phyloP scores from a whole-genome alignment of 2,797 vertebrate genomes.

The Xenops minutus region DNA sequence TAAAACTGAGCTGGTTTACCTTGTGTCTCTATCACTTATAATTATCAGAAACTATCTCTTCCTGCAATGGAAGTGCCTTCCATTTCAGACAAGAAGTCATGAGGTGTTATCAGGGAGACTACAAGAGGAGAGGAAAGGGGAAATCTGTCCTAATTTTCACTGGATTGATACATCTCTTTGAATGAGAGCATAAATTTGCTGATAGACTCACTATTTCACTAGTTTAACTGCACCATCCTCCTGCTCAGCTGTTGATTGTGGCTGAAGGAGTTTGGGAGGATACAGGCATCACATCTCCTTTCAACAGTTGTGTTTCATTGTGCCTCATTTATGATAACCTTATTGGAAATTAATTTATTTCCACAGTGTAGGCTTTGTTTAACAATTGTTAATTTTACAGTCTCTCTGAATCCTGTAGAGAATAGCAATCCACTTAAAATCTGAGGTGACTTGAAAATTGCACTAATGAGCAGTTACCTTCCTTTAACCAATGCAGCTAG shows the following conservation, averaged over 20 bases:
- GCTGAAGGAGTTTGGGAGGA: not conserved
- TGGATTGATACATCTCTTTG: not conserved
- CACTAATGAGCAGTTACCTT: not conserved
- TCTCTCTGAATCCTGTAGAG: not conserved
- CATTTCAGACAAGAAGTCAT: not conserved
- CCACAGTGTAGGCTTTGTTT: not conserved
- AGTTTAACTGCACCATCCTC: not conserved
- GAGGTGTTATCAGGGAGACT: not conserved
- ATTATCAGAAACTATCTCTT: not conserved
- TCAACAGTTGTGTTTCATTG: not conserved
- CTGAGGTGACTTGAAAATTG: not conserved
- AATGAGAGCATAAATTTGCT: conserved; percentile 2
- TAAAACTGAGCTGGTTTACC: not conserved
- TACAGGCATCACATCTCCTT: not conserved
- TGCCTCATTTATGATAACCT: not conserved
- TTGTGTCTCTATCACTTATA: not conserved
- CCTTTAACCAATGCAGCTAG: not conserved
- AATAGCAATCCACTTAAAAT: not conserved
- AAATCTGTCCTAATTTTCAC: not conserved
- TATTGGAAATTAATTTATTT: not conserved
- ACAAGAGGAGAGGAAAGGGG: not conserved
- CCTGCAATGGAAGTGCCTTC: not conserved
- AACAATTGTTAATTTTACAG: not conserved
- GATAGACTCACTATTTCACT: not conserved
- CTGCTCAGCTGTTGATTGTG: not conserved